phyloP scores from a whole-genome alignment of 2,888 invertebrate genomes.

The Siphlonurus alternatus region DNA sequence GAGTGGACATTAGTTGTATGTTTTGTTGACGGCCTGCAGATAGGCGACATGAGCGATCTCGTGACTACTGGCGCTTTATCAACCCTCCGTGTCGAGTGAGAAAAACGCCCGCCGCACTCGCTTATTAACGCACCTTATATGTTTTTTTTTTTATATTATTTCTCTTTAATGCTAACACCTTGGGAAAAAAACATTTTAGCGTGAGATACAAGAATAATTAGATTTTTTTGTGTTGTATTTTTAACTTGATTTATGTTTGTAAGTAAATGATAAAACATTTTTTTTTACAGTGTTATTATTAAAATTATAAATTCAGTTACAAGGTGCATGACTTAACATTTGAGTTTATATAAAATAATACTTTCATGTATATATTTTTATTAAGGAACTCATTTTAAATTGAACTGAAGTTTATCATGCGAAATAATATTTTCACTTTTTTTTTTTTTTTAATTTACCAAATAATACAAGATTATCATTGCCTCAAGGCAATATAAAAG shows the following conservation, averaged over 20 bases:
- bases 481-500: neutral
- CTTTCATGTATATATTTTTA: too few relatives aligned
- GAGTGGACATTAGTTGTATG: neutral
- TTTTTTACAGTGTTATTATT: neutral
- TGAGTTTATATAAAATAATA: neutral
- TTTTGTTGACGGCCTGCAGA: neutral
- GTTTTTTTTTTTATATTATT: neutral
- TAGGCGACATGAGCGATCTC: neutral
- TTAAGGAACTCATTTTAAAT: too few relatives aligned
- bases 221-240: neutral
- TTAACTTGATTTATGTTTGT: neutral
- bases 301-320: neutral
- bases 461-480: neutral
- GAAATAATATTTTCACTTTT: too few relatives aligned
- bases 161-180: neutral
- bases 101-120: neutral
- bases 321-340: too few relatives aligned
- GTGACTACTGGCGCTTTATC: neutral
- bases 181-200: neutral
- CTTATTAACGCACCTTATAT: conserved; percentile 1
- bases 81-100: neutral
- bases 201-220: neutral
- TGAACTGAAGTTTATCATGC: too few relatives aligned
- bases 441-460: neutral
- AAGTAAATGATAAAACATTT: neutral